A percentile compares a stretch with the other conserved stretches of the same genome.
Conservation (phyloP, 2,113 vertebrate genomes). For the Mesembrinibis cayennensis region DNA sequence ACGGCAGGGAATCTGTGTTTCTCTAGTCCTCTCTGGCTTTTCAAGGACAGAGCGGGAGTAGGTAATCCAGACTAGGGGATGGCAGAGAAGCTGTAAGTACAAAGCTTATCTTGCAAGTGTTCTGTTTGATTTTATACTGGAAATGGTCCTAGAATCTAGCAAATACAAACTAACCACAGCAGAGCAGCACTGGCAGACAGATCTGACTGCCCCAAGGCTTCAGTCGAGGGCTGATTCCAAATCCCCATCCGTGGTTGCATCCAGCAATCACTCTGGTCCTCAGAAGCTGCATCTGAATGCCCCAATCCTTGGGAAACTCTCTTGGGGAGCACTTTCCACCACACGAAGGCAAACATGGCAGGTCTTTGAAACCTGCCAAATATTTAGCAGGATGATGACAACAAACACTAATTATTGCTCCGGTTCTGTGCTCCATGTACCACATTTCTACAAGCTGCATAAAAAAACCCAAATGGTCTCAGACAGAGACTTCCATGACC, state of each 20-base stretch:
- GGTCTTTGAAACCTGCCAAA: neutral
- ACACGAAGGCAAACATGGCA: neutral
- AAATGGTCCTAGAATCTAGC: neutral
- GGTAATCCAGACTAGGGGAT: neutral
- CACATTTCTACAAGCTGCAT: neutral
- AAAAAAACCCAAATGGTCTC: neutral
- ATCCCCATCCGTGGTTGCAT: fast-evolving
- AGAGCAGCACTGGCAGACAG: neutral
- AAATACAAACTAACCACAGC: neutral
- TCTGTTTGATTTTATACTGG: neutral
- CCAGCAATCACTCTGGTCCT: neutral
- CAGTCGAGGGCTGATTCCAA: fast-evolving
- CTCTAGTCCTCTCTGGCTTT: neutral
- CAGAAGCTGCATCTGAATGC: neutral
- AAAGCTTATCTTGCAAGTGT: neutral
- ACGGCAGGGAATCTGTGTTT: too few relatives aligned
- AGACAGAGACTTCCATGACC: neutral
- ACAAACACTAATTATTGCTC: neutral
- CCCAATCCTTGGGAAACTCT: neutral
- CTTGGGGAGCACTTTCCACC: neutral
- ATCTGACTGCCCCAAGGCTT: neutral
- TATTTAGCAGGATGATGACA: neutral
- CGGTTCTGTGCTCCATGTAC: neutral
- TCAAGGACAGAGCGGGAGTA: neutral
- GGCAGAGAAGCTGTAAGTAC: neutral